Evolutionary conservation across 1,140 invertebrate species (phyloP).

Genomic region (Drosophila suzukii): DNA sequence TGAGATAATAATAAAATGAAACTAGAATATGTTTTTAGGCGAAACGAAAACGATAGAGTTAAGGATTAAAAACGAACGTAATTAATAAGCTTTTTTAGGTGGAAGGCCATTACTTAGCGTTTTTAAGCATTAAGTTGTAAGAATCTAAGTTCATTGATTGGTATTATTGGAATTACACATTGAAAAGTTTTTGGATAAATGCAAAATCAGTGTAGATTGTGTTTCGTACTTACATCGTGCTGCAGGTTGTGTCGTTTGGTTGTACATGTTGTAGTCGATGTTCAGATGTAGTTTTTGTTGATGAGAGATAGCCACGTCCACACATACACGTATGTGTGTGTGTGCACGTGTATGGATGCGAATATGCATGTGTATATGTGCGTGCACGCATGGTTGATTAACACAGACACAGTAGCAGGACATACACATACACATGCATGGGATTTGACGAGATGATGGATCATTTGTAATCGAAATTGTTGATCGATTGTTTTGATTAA

Average conservation of each 20-base stretch:
- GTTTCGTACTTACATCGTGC: slow-evolving; percentile 84
- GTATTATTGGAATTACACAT: slow-evolving; percentile 49
- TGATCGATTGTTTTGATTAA: slow-evolving; percentile 32
- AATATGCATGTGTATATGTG: slow-evolving; percentile 54
- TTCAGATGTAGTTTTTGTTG: slow-evolving; percentile 42
- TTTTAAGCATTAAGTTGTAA: slow-evolving; percentile 41
- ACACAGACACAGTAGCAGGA: slow-evolving; percentile 41
- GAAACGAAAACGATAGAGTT: slow-evolving; percentile 11
- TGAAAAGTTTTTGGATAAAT: slow-evolving; percentile 65
- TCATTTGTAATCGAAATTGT: slow-evolving; percentile 25
- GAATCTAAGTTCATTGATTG: slow-evolving; percentile 65
- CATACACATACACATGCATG: slow-evolving; percentile 53
- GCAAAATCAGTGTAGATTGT: slow-evolving; percentile 75
- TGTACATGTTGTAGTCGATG: slow-evolving; percentile 69
- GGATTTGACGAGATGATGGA: slow-evolving; percentile 25
- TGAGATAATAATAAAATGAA: slow-evolving; percentile 12
- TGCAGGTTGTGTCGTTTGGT: slow-evolving; percentile 79
- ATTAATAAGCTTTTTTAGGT: slow-evolving; percentile 36
- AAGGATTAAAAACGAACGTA: neutral
- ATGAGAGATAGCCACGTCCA: slow-evolving; percentile 46
- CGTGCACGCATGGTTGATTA: slow-evolving; percentile 25
- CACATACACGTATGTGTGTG: slow-evolving; percentile 58
- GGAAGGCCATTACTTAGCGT: slow-evolving; percentile 33
- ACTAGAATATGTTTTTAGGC: slow-evolving; percentile 6
- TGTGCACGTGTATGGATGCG: slow-evolving; percentile 40